Evolutionary conservation across 2,113 vertebrate species (phyloP).

Genomic region (Eleginops maclovinus): DNA sequence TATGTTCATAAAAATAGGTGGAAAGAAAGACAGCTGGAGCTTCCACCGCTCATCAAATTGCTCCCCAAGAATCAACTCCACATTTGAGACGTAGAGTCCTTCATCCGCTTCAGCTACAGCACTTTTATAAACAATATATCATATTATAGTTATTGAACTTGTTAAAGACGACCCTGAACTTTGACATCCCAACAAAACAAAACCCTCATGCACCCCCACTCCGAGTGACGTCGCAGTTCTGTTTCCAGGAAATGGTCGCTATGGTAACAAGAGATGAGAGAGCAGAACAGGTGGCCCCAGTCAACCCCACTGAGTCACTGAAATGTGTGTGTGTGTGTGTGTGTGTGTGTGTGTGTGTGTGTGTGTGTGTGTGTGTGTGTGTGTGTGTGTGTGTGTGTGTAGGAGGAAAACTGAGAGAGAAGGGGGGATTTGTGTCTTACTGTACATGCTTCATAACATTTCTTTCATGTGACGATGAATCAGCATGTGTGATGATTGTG

Average conservation of each 20-base stretch:
- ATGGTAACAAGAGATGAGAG: slow-evolving; percentile 76
- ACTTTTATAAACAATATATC: no score
- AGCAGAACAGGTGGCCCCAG: slow-evolving; percentile 45
- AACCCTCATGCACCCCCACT: not conserved
- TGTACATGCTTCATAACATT: not conserved
- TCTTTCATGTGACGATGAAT: slow-evolving; percentile 15
- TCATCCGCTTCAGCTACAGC: no score
- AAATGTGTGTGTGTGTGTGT: slow-evolving; percentile 17
- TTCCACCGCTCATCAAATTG: no score
- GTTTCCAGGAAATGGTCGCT: slow-evolving; percentile 81
- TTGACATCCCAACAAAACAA: not conserved
- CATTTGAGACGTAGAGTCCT: no score
- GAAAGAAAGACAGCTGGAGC: no score
- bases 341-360: slow-evolving; percentile 1
- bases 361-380: slow-evolving; percentile 1
- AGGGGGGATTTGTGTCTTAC: not conserved
- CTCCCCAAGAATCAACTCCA: no score
- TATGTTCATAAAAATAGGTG: no score
- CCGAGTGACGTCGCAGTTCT: slow-evolving; percentile 75
- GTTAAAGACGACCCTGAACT: not conserved
- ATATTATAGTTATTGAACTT: no score
- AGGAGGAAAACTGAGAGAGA: not conserved
- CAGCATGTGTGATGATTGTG: not conserved
- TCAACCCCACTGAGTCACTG: slow-evolving; percentile 58
- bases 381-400: slow-evolving; percentile 17